Base-by-base conservation (phyloP, 2,888 invertebrate species). In the Scaptodrosophila latifasciaeformis region DNA sequence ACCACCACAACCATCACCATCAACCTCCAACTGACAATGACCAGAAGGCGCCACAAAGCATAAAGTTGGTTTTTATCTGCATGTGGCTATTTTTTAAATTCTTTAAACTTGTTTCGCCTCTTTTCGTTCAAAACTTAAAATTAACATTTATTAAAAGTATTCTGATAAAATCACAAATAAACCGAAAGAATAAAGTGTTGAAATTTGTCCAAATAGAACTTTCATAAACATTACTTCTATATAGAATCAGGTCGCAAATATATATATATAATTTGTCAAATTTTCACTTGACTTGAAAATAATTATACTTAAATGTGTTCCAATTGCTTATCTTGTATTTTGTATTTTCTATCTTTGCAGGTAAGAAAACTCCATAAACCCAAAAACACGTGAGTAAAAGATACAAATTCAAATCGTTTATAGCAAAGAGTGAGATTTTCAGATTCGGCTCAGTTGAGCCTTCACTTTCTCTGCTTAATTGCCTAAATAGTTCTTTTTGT, bases 401-500 rank as follows among this genome's bases (percentile, higher is more conserved):
- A 59, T 39, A 59, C 52, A 30, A 27, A 42, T 42, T 6, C 15
- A 34, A 34, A 15, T 34, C 15, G 34, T 34, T 34, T 13, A 34
- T 34, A 15, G 12, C 15, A 6, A 34, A 34, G 34, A 57, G 62
- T 62, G 56, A 49, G 62, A 61, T 62, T 63, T 52, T 37, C 18
- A 1, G 34, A 34, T 15, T 13, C 7, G 24, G 24, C 7, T 24
- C 24, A 24, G 4, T 56, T 24, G 19, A 46, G 45, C 61, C 59
- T 70, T 68, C 70, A 74, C 74, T 74, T 79, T 74, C 74, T 65
- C 77, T 54, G 67, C 40, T 53, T 76, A 79, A 74, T 74, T 74
- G 80, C 69, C 77, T 24, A 24, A 24, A 24, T 24, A 24, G 24
- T 24, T 5, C 7, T 24, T 24, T 24, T 24, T 24, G 24, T 24